These are phyloP conservation scores for Pantherophis guttatus DNA, from an alignment of 2,113 vertebrate species.

Conservation along the genomic window DNA sequence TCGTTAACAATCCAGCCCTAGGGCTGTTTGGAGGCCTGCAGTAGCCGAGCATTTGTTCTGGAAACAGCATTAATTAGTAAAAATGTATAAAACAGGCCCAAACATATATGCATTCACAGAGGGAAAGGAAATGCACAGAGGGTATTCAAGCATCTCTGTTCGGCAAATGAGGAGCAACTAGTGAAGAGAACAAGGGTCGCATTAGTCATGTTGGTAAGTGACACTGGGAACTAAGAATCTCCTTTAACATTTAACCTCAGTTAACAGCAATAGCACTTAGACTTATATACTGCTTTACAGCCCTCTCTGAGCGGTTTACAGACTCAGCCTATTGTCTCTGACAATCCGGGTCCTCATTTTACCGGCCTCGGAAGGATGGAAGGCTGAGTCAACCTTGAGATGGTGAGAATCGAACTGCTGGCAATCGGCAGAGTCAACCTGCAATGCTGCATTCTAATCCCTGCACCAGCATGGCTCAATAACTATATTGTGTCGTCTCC, in stretches of 20 bases:
- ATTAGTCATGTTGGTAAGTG: not conserved
- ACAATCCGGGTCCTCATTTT: not conserved
- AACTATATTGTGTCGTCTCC: not conserved
- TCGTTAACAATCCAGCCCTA: slow-evolving; percentile 72
- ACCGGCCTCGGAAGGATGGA: not conserved
- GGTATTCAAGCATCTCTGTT: not conserved
- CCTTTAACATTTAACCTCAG: not conserved
- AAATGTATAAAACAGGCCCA: slow-evolving; percentile 66
- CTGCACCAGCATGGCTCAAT: not conserved
- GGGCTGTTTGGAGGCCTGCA: slow-evolving; percentile 69
- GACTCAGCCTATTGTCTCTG: not conserved
- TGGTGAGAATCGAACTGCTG: not conserved
- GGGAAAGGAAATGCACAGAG: slow-evolving; percentile 24
- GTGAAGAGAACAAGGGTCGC: not conserved
- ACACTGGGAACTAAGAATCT: not conserved
- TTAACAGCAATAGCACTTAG: not conserved
- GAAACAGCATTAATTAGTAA: slow-evolving; percentile 72
- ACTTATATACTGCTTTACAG: not conserved
- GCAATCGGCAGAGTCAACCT: not conserved
- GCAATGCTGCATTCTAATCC: not conserved
- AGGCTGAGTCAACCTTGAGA: not conserved
- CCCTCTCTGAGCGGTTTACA: not conserved
- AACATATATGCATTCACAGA: slow-evolving; percentile 19
- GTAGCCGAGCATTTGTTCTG: slow-evolving; percentile 70
- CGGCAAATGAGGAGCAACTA: not conserved